phyloP scores from a whole-genome alignment of 2,797 vertebrate species.

The Channallabes apus region DNA sequence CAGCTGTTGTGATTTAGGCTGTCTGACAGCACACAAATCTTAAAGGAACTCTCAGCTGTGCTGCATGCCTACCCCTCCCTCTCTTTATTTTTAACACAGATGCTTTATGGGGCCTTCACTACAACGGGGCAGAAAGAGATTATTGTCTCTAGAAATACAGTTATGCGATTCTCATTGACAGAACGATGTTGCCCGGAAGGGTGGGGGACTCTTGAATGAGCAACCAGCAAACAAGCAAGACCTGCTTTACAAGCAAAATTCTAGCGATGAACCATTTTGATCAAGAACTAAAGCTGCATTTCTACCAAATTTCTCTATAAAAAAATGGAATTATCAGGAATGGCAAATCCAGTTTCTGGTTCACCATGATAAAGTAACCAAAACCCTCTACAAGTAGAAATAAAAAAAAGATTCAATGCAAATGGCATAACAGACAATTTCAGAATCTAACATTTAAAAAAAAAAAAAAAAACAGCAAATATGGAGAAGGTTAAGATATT shows the following conservation, averaged over 20 bases:
- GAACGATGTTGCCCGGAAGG: neutral
- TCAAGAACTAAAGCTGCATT: neutral
- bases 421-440: neutral
- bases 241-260: neutral
- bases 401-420: neutral
- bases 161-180: neutral
- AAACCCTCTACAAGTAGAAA: neutral
- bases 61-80: slow-evolving; percentile 71
- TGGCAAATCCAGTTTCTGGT: neutral
- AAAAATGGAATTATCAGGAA: neutral
- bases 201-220: neutral
- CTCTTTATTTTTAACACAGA: slow-evolving; percentile 79
- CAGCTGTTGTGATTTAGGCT: slow-evolving; percentile 84
- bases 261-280: neutral
- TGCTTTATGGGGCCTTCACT: slow-evolving; percentile 63
- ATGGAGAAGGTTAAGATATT: neutral
- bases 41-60: slow-evolving; percentile 81
- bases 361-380: neutral
- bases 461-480: neutral
- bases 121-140: slow-evolving; percentile 51
- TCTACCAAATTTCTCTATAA: neutral
- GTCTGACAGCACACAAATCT: slow-evolving; percentile 76
- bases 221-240: neutral
- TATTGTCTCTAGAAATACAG: slow-evolving; percentile 63
- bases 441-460: neutral